Conservation (phyloP, 1,140 invertebrate species). For the Scaptomyza hsui region DNA sequence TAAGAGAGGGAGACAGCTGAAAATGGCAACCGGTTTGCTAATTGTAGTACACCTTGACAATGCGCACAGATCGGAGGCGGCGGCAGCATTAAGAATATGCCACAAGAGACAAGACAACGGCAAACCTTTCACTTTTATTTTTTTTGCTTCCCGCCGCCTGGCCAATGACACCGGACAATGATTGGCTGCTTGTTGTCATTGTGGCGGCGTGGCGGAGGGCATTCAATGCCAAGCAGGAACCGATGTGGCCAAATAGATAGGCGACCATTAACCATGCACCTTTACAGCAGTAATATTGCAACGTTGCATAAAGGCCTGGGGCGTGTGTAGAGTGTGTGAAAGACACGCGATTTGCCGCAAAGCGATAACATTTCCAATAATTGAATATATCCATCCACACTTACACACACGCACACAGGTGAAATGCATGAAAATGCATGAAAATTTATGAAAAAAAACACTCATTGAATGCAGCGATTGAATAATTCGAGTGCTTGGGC, state of each 20-base stretch:
- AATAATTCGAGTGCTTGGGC: slow-evolving; percentile 26
- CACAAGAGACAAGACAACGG: slow-evolving; percentile 46
- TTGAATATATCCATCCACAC: slow-evolving; percentile 56
- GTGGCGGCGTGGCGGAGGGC: slow-evolving; percentile 7
- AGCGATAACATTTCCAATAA: slow-evolving; percentile 38
- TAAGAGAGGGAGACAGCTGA: neutral
- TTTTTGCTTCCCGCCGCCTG: slow-evolving; percentile 29
- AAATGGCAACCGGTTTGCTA: slow-evolving; percentile 66
- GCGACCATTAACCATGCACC: slow-evolving; percentile 4
- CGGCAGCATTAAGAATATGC: slow-evolving; percentile 54
- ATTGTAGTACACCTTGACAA: slow-evolving; percentile 67
- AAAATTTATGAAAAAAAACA: slow-evolving; percentile 12
- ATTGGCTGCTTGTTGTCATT: slow-evolving; percentile 32
- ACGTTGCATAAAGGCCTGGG: slow-evolving; percentile 63
- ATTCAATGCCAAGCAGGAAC: slow-evolving; percentile 80
- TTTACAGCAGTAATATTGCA: slow-evolving; percentile 15
- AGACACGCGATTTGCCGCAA: slow-evolving; percentile 64
- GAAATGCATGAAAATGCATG: slow-evolving; percentile 50
- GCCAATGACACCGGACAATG: slow-evolving; percentile 63
- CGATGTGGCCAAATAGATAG: slow-evolving; percentile 26
- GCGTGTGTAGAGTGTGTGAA: neutral
- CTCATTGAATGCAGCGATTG: slow-evolving; percentile 29
- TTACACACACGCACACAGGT: slow-evolving; percentile 18
- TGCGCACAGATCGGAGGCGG: slow-evolving; percentile 34
- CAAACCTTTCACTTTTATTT: slow-evolving; percentile 75